Percentiles rank a stretch among this genome's conserved stretches.
phyloP scores from a whole-genome alignment of 2,888 invertebrate species.

The Amphipyra berbera region DNA sequence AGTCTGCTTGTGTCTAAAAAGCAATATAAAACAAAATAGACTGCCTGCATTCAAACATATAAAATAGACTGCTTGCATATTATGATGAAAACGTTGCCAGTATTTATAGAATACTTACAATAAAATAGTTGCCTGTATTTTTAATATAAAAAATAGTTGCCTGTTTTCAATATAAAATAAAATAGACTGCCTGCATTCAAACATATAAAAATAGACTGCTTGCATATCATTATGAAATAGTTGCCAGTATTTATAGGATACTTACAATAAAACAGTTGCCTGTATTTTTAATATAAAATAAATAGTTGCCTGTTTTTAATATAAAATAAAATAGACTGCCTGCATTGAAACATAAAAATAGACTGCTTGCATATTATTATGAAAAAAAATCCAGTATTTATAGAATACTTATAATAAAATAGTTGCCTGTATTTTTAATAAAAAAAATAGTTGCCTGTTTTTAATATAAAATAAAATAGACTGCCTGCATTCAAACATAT shows the following conservation, averaged over 20 bases:
- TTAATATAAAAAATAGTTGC: too few relatives aligned
- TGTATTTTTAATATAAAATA: constrained; percentile 1
- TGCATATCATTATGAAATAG: too few relatives aligned
- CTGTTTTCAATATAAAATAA: neutral
- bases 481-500: constrained; percentile 1
- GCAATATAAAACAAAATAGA: constrained; percentile 6
- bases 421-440: constrained; percentile 12
- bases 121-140: constrained; percentile 11
- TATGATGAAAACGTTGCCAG: too few relatives aligned
- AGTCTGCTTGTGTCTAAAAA: constrained; percentile 12
- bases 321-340: too few relatives aligned
- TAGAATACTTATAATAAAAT: neutral
- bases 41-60: neutral
- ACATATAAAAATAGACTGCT: too few relatives aligned
- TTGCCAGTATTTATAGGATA: too few relatives aligned
- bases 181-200: constrained; percentile 9
- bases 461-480: constrained; percentile 6
- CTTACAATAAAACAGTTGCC: constrained; percentile 10
- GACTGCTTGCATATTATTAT: neutral
- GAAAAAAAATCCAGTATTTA: too few relatives aligned
- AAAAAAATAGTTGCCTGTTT: too few relatives aligned
- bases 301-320: constrained; percentile 24
- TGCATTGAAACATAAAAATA: too few relatives aligned
- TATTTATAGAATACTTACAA: neutral
- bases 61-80: constrained; percentile 3